Evolutionary conservation across 2,113 vertebrate genomes (phyloP).

Genomic region (Upupa epops): DNA sequence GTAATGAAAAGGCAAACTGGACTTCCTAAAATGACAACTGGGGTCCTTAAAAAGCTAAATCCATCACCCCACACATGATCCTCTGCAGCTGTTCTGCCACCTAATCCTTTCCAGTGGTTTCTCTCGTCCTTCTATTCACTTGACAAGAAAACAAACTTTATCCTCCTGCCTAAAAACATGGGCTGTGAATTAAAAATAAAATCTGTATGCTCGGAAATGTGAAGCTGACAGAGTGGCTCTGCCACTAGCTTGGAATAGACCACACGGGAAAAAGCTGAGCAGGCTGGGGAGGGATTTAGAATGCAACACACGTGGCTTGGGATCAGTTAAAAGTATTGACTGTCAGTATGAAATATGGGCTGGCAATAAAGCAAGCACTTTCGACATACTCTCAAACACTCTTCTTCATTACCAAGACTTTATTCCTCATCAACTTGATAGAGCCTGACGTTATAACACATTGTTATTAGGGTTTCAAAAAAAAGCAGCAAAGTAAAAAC

Average conservation of each 20-base stretch:
- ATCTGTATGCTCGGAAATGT: rapidly evolving
- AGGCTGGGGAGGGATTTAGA: neutral
- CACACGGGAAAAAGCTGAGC: neutral
- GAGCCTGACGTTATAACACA: neutral
- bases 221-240: neutral
- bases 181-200: neutral
- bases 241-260: neutral
- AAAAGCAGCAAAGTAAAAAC: neutral
- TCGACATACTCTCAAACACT: neutral
- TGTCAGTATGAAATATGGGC: slow-evolving; percentile 49
- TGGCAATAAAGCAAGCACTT: slow-evolving; percentile 34
- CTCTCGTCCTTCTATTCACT: neutral
- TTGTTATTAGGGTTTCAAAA: neutral
- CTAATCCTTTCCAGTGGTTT: neutral
- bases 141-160: neutral
- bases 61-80: neutral
- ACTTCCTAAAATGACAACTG: neutral
- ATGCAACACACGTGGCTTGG: slow-evolving; percentile 1
- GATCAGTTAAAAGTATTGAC: slow-evolving; percentile 36
- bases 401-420: slow-evolving; percentile 45
- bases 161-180: neutral
- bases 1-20: neutral
- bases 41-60: neutral
- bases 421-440: slow-evolving; percentile 16
- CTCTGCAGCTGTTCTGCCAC: neutral